Base-by-base conservation (phyloP, 2,113 vertebrate genomes). In the Cricetomys ansorgei region DNA sequence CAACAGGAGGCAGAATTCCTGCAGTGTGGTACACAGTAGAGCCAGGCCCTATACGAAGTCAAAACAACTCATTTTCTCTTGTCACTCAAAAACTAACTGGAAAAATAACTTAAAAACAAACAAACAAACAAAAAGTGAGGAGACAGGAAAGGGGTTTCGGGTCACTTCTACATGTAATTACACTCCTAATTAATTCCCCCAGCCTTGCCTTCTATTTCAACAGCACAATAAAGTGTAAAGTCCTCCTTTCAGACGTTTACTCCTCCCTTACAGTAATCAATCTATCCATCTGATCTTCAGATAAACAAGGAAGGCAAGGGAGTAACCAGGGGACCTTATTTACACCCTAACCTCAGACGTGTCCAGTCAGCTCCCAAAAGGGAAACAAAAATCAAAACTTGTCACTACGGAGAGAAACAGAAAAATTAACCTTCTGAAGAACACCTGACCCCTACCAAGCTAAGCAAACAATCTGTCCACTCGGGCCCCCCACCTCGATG, bases 1-100 rank as follows among this genome's bases (percentile, higher is more conserved):
- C 89, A 96, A 97, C 94, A 96, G 93, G 94, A 98, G 89, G 89
- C 90, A 97, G 94, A 94, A 97, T 94, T 96, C 94, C 96, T 88
- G 48, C 55, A 92, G 87, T 93, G 10, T 31, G 37, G 59, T 48
- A 69, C 75, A 79, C 25, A 0, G 13, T 37, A 90, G 91, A 97
- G 40, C 27, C 91, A 94, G 91, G 90, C 13, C 79, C 75, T 81
- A 50, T 12, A 90, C 43, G 27, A 79, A 96, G 59, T 94, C 84
- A 72, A 94, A 97, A 95, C 79, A 89, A 91, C 70, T 57, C 29
- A 93, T 89, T 96, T 89, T 93, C 86, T 90, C 80, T 65, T 93
- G 84, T 92, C 94, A 94, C 45, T 97, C 79, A 89, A 89, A 96
- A 69, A 69, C 62, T 45, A 95, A 92, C 79, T 97, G 93, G 93